Evolutionary conservation across 2,113 vertebrate species (phyloP).

Genomic region (Nannobrachium achirus): DNA sequence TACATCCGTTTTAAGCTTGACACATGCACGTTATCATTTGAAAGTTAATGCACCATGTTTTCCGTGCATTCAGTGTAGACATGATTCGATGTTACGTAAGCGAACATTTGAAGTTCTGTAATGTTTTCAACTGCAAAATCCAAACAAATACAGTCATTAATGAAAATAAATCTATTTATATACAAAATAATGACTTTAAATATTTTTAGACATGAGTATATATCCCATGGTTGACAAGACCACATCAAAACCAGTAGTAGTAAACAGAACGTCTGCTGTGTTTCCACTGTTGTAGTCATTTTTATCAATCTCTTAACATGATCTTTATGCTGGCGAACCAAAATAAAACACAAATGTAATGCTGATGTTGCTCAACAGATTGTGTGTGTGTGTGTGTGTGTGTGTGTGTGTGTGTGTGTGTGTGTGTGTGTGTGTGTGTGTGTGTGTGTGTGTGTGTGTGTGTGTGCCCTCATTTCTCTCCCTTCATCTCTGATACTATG

Average conservation of each 20-base stretch:
- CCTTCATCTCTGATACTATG: constrained; percentile 2
- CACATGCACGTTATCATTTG: too few relatives aligned
- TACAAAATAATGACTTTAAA: too few relatives aligned
- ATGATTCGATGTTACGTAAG: too few relatives aligned
- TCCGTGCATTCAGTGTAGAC: too few relatives aligned
- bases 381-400: neutral
- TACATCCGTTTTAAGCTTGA: too few relatives aligned
- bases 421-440: neutral
- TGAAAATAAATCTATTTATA: too few relatives aligned
- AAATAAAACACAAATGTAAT: constrained; percentile 21
- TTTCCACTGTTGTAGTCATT: constrained; percentile 53
- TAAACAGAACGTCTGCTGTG: constrained; percentile 27
- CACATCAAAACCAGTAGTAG: neutral
- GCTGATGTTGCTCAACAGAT: constrained; percentile 9
- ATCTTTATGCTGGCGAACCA: constrained; percentile 53
- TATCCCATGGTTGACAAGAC: neutral
- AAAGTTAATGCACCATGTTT: too few relatives aligned
- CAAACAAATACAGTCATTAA: too few relatives aligned
- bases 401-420: neutral
- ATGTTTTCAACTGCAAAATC: too few relatives aligned
- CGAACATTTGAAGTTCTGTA: too few relatives aligned
- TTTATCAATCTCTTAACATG: constrained; percentile 43
- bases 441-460: neutral
- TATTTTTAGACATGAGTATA: neutral
- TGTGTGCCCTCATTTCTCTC: neutral